Percentiles rank a stretch among this genome's conserved stretches.
Evolutionary conservation across 2,113 vertebrate species (phyloP).

Genomic region (Andinoacara biseriatus): DNA sequence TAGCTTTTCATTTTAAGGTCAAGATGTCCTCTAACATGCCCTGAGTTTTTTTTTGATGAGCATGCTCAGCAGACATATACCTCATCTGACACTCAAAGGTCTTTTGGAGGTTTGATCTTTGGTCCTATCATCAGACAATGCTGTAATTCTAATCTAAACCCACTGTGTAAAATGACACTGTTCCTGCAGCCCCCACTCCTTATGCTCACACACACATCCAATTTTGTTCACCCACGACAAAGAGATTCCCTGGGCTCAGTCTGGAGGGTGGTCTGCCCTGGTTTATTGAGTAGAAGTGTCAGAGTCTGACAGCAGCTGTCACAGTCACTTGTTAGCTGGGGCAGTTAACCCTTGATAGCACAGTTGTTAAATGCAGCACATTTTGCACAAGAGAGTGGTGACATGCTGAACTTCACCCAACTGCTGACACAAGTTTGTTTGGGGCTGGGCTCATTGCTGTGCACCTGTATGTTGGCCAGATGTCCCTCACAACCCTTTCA

Average conservation of each 20-base stretch:
- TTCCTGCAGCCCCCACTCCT: slow-evolving; percentile 10
- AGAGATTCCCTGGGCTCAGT: slow-evolving; percentile 34
- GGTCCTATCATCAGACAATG: slow-evolving; percentile 42
- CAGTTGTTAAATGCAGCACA: slow-evolving; percentile 59
- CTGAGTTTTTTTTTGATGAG: not conserved
- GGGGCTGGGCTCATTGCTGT: slow-evolving; percentile 28
- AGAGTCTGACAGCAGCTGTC: slow-evolving; percentile 73
- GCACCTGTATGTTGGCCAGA: slow-evolving; percentile 59
- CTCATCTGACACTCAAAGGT: slow-evolving; percentile 17
- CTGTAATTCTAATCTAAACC: slow-evolving; percentile 50
- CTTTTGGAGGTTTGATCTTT: slow-evolving; percentile 41
- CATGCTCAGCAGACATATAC: not conserved
- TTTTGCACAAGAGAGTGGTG: slow-evolving; percentile 43
- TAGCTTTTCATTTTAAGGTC: slow-evolving; percentile 14
- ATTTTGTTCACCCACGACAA: not conserved
- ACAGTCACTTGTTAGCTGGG: slow-evolving; percentile 63
- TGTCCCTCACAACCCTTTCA: slow-evolving; percentile 17
- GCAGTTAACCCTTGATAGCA: slow-evolving; percentile 56
- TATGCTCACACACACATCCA: slow-evolving; percentile 23
- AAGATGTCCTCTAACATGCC: not conserved
- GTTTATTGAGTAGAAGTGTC: slow-evolving; percentile 40
- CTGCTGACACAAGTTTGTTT: slow-evolving; percentile 44
- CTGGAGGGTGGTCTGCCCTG: slow-evolving; percentile 55
- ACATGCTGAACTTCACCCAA: slow-evolving; percentile 51
- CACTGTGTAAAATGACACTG: slow-evolving; percentile 66